Base-by-base conservation (phyloP, 1,140 invertebrate species). In the Eueides isabella region DNA sequence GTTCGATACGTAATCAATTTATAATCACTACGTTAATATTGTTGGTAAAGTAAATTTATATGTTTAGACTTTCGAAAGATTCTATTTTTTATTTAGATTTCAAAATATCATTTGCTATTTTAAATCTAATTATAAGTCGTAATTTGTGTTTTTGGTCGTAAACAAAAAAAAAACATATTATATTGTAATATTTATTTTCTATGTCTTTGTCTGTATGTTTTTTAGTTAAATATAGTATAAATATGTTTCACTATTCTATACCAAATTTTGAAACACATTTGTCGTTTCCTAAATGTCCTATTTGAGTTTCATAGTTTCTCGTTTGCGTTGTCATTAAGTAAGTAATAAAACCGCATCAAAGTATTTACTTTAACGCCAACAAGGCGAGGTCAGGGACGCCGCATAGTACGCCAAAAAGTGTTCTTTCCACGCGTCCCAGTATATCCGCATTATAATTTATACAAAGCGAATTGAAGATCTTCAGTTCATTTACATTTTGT, bases 321-420 rank as follows among this genome's bases (percentile, higher is more conserved):
- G 3, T 55, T 55, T n/a, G 48, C 26, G 48, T 55, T 55, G 48
- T 55, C 23, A 26, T 55, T 55, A 55, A 26, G 29, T 26, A 68
- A 61, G 30, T 61, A 55, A 28, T 68, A 30, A 48, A 55, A 30
- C 66, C 44, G 65, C 16, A 67, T 35, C n/a, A 44, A 44, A 19
- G 23, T 66, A 41, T 55, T 33, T 67, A 67, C 44, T 48, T 55
- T 38, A 66, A 44, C n/a, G 30, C 19, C 16, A 14, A 30, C 63
- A 66, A 72, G 65, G 64, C 11, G 35, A 67, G 64, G 64, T 72
- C 71, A 72, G 38, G 71, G 71, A 61, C 71, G 31, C 33, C 31
- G 64, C 28, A 64, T 71, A 67, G 55, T 67, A 67, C 71, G 71
- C 71, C 71, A 72, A 67, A 72, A 66, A 64, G 19, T 31, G 33